These are phyloP conservation scores for Discoglossus pictus DNA, from an alignment of 2,797 vertebrate genomes.

Conservation along the genomic window DNA sequence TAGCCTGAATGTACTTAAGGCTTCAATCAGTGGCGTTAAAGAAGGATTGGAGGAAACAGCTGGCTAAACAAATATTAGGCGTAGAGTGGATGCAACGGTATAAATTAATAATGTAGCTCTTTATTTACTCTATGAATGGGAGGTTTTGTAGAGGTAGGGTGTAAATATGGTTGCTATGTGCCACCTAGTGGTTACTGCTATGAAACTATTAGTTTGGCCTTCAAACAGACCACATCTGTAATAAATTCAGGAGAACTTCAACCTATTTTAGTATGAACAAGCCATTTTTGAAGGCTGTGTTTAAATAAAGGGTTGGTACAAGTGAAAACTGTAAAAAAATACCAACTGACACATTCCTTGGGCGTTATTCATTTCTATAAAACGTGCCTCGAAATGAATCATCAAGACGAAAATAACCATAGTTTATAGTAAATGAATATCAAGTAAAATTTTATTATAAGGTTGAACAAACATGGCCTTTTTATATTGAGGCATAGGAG, in stretches of 20 bases:
- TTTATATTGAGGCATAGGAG: neutral
- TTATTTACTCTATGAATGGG: conserved; percentile 73
- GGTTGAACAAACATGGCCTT: conserved; percentile 26
- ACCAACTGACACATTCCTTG: conserved; percentile 40
- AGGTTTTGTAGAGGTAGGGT: conserved; percentile 61
- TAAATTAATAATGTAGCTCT: conserved; percentile 81
- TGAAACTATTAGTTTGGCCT: conserved; percentile 27
- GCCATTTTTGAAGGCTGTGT: conserved; percentile 24
- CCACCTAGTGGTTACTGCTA: conserved; percentile 70
- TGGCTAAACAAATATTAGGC: conserved; percentile 81
- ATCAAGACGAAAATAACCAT: conserved; percentile 40
- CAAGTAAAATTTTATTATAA: conserved; percentile 15
- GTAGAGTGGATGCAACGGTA: conserved; percentile 65
- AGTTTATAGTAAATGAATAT: conserved; percentile 18
- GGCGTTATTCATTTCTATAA: conserved; percentile 43
- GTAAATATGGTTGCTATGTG: conserved; percentile 58
- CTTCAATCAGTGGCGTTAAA: conserved; percentile 74
- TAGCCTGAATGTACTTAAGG: conserved; percentile 60
- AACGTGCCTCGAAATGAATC: conserved; percentile 22
- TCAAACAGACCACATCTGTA: conserved; percentile 44
- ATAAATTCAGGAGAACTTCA: conserved; percentile 31
- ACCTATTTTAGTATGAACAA: conserved; percentile 29
- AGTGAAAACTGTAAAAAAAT: conserved; percentile 51
- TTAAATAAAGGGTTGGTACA: conserved; percentile 15
- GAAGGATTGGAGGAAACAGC: conserved; percentile 77